phyloP scores from a whole-genome alignment of 2,797 vertebrate genomes.

The Cetoscarus ocellatus region DNA sequence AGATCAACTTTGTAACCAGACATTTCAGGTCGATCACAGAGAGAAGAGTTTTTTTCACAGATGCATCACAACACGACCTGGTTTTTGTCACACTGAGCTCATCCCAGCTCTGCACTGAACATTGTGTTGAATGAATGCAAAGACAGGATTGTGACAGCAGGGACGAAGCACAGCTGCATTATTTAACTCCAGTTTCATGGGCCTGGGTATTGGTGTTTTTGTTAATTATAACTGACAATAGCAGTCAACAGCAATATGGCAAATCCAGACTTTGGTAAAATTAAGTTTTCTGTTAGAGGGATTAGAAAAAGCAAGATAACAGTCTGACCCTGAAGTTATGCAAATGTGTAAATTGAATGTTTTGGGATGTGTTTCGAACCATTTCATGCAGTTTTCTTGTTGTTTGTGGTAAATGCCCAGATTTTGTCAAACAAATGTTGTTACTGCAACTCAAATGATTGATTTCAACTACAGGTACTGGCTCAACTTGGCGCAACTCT shows the following conservation, averaged over 20 bases:
- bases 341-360: slow-evolving; percentile 19
- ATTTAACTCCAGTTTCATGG: slow-evolving; percentile 7
- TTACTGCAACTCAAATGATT: too few relatives aligned
- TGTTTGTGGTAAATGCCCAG: background rate
- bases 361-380: slow-evolving; percentile 7
- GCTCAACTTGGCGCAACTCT: too few relatives aligned
- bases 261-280: slow-evolving; percentile 1
- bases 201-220: slow-evolving; percentile 29
- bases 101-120: slow-evolving; percentile 69
- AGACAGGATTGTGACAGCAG: too few relatives aligned
- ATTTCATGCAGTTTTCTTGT: slow-evolving; percentile 11
- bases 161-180: slow-evolving; percentile 28
- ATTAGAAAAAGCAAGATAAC: background rate
- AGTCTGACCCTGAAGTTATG: background rate
- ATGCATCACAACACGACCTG: slow-evolving; percentile 23
- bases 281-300: background rate
- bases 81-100: slow-evolving; percentile 17
- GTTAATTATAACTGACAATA: background rate
- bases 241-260: background rate
- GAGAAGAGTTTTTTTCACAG: slow-evolving; percentile 3
- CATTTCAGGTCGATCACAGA: slow-evolving; percentile 45
- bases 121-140: slow-evolving; percentile 21
- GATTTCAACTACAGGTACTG: too few relatives aligned
- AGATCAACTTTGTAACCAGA: slow-evolving; percentile 9
- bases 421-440: background rate